phyloP scores from a whole-genome alignment of 2,797 vertebrate genomes.

The Pseudopleuronectes americanus region DNA sequence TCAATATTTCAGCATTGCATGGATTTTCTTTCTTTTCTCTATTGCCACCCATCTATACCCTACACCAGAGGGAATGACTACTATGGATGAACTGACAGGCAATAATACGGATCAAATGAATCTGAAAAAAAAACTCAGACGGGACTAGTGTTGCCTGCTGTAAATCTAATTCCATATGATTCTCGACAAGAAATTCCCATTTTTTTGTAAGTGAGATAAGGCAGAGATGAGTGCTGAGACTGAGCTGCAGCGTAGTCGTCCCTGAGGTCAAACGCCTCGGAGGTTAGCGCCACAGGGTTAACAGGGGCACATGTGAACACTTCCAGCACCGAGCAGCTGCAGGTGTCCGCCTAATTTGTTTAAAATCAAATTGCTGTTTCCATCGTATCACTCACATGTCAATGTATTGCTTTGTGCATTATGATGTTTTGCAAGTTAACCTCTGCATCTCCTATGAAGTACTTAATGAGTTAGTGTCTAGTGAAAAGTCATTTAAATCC shows the following conservation, averaged over 20 bases:
- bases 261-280: slow-evolving; percentile 48
- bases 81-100: slow-evolving; percentile 43
- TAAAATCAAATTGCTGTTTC: slow-evolving; percentile 39
- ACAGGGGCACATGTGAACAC: slow-evolving; percentile 14
- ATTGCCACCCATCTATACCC: slow-evolving; percentile 11
- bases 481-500: not conserved
- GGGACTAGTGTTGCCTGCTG: slow-evolving; percentile 45
- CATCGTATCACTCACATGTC: not conserved
- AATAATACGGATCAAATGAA: slow-evolving; percentile 55
- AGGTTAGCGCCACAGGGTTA: slow-evolving; percentile 53
- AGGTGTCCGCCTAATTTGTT: slow-evolving; percentile 26
- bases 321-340: not conserved
- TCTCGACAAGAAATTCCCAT: slow-evolving; percentile 62
- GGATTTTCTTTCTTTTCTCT: slow-evolving; percentile 9
- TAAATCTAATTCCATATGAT: slow-evolving; percentile 63
- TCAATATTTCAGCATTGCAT: slow-evolving; percentile 45
- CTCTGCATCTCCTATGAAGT: too few species aligned
- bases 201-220: slow-evolving; percentile 63
- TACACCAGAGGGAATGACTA: slow-evolving; percentile 27
- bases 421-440: not conserved
- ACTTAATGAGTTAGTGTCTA: not conserved
- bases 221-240: slow-evolving; percentile 48
- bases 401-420: slow-evolving; percentile 14
- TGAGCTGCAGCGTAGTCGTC: slow-evolving; percentile 38
- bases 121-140: slow-evolving; percentile 29